Conservation (phyloP, 2,888 invertebrate species). For the Fragum fragum region DNA sequence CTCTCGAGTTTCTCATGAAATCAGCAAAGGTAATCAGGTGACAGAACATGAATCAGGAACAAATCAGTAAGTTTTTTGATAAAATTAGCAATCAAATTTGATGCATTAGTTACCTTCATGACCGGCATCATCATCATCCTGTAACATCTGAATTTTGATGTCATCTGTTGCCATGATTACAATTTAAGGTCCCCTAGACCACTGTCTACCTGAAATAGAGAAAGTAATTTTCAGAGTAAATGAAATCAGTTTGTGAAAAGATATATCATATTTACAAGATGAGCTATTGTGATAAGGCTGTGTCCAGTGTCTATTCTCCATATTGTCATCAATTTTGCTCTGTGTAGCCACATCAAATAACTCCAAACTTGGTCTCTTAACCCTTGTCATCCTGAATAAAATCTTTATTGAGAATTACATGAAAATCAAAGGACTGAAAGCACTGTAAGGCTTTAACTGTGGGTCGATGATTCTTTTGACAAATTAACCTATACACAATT, state of each 20-base stretch:
- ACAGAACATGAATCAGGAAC: not conserved
- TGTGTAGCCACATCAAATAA: too few relatives aligned
- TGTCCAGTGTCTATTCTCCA: not conserved
- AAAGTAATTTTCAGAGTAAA: not conserved
- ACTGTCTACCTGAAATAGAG: not conserved
- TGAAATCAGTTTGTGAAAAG: not conserved
- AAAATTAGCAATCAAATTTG: not conserved
- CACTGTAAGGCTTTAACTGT: too few relatives aligned
- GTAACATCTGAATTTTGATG: constrained; percentile 69
- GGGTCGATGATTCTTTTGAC: too few relatives aligned
- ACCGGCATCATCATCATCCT: constrained; percentile 57
- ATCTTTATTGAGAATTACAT: too few relatives aligned
- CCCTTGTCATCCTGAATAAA: too few relatives aligned
- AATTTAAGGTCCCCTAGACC: not conserved
- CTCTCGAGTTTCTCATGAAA: not conserved
- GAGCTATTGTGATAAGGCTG: too few relatives aligned
- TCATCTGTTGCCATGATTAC: constrained; percentile 65
- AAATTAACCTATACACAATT: too few relatives aligned
- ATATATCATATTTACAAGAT: not conserved
- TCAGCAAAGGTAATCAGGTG: not conserved
- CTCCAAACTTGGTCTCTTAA: too few relatives aligned
- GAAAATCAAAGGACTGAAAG: too few relatives aligned
- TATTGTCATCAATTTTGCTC: too few relatives aligned
- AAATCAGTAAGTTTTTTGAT: not conserved
- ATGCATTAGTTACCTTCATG: constrained; percentile 13